Conservation (phyloP, 2,113 vertebrate genomes). For the Sprattus sprattus region DNA sequence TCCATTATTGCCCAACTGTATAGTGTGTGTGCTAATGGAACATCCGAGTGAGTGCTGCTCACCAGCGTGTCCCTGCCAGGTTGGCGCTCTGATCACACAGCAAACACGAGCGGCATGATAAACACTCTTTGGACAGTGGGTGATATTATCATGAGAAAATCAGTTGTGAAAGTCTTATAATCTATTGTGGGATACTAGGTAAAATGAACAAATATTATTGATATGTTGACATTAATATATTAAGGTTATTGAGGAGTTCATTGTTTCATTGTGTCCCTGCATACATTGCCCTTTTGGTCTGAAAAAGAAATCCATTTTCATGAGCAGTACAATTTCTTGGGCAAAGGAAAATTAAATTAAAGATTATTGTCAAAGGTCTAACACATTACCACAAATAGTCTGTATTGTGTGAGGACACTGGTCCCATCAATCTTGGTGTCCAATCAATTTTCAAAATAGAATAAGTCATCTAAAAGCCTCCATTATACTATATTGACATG, state of each 20-base stretch:
- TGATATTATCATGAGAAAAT: neutral
- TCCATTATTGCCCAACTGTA: neutral
- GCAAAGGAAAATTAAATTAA: too few species aligned
- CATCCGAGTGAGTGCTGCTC: neutral
- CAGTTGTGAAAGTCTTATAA: too few species aligned
- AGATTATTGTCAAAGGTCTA: too few species aligned
- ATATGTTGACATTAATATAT: too few species aligned
- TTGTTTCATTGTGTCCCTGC: too few species aligned
- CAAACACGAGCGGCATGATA: neutral
- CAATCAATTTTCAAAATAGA: neutral
- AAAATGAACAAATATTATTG: too few species aligned
- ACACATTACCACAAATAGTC: neutral
- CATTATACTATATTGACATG: neutral
- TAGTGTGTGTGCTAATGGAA: neutral
- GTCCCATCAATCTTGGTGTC: neutral
- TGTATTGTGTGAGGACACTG: neutral
- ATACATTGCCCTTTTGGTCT: too few species aligned
- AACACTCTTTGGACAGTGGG: neutral
- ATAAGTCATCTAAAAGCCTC: neutral
- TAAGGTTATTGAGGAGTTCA: too few species aligned
- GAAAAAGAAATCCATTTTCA: too few species aligned
- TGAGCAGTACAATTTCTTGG: too few species aligned
- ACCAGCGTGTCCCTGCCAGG: neutral
- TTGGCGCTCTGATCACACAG: neutral
- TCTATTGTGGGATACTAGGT: too few species aligned